A percentile compares a stretch with the other conserved stretches of the same genome.
Conservation (phyloP, 2,888 invertebrate species). For the Amphipyra tragopoginis region DNA sequence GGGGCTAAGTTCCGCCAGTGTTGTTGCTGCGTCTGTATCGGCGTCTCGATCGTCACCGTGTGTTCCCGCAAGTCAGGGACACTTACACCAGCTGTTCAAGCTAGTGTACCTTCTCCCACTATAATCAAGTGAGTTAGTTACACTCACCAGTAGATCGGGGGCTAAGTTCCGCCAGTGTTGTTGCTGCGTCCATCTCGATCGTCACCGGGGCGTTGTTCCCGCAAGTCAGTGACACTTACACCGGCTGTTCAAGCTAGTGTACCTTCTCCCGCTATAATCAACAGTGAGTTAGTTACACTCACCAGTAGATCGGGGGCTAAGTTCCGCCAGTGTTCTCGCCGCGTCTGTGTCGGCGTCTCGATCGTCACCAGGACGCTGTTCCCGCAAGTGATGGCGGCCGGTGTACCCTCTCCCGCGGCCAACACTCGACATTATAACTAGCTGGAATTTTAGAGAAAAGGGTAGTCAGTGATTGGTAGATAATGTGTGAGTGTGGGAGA, state of each 20-base stretch:
- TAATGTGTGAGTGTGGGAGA: neutral
- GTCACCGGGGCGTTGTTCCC: too few relatives aligned
- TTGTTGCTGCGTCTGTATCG: too few relatives aligned
- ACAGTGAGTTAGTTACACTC: constrained; percentile 5
- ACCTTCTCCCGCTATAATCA: neutral
- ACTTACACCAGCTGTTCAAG: too few relatives aligned
- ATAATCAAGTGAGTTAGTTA: neutral
- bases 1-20: too few relatives aligned
- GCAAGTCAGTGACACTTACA: too few relatives aligned
- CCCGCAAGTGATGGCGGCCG: constrained; percentile 81
- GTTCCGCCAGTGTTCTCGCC: constrained; percentile 71
- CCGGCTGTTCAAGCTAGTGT: too few relatives aligned
- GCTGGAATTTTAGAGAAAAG: constrained; percentile 31
- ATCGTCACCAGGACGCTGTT: constrained; percentile 76
- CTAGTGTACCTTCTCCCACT: too few relatives aligned
- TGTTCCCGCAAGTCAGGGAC: too few relatives aligned
- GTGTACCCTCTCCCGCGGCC: constrained; percentile 86
- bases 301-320: constrained; percentile 78
- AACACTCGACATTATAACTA: constrained; percentile 75
- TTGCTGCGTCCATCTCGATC: too few relatives aligned
- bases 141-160: too few relatives aligned
- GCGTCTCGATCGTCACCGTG: too few relatives aligned
- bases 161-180: too few relatives aligned
- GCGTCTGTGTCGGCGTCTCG: constrained; percentile 68
- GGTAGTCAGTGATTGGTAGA: neutral